Evolutionary conservation across 2,113 vertebrate species (phyloP), one percentile per base, ranked within the genome.

Genomic region (Agapornis roseicollis): DNA sequence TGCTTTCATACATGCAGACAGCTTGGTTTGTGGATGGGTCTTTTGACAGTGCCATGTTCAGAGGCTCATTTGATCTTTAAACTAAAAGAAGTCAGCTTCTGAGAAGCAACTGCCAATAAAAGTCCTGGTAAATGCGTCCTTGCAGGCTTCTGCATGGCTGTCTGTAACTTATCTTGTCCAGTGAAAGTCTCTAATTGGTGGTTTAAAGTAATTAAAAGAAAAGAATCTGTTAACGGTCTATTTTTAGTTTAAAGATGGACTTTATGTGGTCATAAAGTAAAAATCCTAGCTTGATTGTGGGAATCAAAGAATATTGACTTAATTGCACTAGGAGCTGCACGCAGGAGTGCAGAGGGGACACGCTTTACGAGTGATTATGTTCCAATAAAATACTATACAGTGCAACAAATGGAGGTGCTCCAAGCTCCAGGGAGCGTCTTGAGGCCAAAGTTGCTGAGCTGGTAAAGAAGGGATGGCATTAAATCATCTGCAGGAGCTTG

Each of bases 181-280:
- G 49, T 70, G 39, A 46, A 84, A 76, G 72, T 65, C 61, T 91
- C 52, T 86, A 81, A 92, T 87, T 90, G 85, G 70, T 31, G 4
- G 52, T 56, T 94, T 87, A 76, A 95, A 90, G 83, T 87, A 50
- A 89, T 95, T 85, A 1, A 13, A 55, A 87, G 84, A 80, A 91
- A 86, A 58, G 10, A 80, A 61, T 78, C 69, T 6, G 14, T 91
- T 97, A 90, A 58, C 12, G 78, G 64, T 56, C 73, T 96, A 27
- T 56, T 95, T 91, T 90, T 90, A 83, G 65, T 78, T 92, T 88
- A 73, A 93, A 87, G 73, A 69, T 87, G 78, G 80, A 82, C 66
- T 94, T 92, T 69, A 92, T 58, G 71, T 53, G 80, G 69, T 69
- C 77, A 80, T 85, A 94, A 86, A 96, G 80, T 71, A 76, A 93